phyloP scores from a whole-genome alignment of 2,113 vertebrate genomes.

The Corvus moneduloides region DNA sequence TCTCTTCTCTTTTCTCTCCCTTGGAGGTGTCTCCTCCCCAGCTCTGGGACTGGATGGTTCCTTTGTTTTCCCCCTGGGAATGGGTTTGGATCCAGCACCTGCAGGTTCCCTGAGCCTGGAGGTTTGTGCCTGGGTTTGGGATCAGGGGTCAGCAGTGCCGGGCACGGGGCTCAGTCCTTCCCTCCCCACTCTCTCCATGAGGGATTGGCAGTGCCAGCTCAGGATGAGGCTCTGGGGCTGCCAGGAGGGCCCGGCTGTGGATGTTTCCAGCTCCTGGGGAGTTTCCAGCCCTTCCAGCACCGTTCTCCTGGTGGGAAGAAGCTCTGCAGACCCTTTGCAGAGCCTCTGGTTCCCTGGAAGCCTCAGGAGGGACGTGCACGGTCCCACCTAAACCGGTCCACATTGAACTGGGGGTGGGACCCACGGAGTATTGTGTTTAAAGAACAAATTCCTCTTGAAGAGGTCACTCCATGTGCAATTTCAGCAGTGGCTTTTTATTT shows the following conservation, averaged over 20 bases:
- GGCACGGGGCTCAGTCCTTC: neutral
- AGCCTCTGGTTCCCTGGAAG: neutral
- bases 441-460: neutral
- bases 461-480: neutral
- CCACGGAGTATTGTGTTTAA: neutral
- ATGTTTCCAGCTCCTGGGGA: neutral
- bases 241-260: neutral
- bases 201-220: neutral
- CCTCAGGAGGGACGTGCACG: accelerated
- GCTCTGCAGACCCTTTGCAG: neutral
- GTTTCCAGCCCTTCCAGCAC: neutral
- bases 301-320: neutral
- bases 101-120: neutral
- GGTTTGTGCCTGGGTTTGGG: neutral
- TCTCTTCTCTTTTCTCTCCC: too few species aligned
- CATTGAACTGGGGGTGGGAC: neutral
- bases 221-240: neutral
- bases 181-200: neutral
- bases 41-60: neutral
- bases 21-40: neutral
- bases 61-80: neutral
- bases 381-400: neutral
- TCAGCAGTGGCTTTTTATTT: neutral
- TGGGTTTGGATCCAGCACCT: neutral
- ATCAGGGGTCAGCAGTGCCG: neutral